Percentiles rank a stretch among this genome's conserved stretches.
These are phyloP conservation scores for Grantiella picta DNA, from an alignment of 2,113 vertebrate genomes.

Conservation along the genomic window DNA sequence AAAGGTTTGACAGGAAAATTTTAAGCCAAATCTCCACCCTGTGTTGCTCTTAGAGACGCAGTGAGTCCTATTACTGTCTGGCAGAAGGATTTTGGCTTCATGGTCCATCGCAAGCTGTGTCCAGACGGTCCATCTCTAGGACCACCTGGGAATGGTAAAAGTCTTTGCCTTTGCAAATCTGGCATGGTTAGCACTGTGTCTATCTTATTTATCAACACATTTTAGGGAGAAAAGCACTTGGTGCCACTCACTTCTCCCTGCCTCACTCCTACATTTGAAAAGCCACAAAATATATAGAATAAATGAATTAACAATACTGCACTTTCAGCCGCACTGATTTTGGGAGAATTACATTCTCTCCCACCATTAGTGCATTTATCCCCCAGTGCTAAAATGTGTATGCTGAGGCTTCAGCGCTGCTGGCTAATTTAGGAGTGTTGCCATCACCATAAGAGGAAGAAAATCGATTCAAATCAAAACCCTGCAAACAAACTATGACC, in stretches of 20 bases:
- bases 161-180: neutral
- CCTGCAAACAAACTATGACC: neutral
- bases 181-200: neutral
- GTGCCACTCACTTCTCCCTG: neutral
- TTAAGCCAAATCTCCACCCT: neutral
- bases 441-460: constrained; percentile 11
- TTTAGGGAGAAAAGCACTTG: neutral
- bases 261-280: neutral
- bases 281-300: neutral
- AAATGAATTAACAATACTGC: neutral
- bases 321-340: neutral
- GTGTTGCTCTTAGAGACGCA: neutral
- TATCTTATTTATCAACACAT: neutral
- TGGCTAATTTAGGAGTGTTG: constrained; percentile 3
- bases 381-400: neutral
- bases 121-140: neutral
- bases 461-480: neutral
- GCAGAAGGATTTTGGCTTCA: constrained; percentile 7
- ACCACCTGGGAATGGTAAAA: neutral
- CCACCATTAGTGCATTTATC: neutral
- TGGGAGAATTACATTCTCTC: neutral
- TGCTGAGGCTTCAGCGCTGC: neutral
- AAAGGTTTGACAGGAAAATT: neutral
- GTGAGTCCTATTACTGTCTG: constrained; percentile 27
- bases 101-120: constrained; percentile 2